A percentile compares a stretch with the other conserved stretches of the same genome.
Conservation (phyloP, 2,888 invertebrate species). For the Stenoptilia bipunctidactyla region DNA sequence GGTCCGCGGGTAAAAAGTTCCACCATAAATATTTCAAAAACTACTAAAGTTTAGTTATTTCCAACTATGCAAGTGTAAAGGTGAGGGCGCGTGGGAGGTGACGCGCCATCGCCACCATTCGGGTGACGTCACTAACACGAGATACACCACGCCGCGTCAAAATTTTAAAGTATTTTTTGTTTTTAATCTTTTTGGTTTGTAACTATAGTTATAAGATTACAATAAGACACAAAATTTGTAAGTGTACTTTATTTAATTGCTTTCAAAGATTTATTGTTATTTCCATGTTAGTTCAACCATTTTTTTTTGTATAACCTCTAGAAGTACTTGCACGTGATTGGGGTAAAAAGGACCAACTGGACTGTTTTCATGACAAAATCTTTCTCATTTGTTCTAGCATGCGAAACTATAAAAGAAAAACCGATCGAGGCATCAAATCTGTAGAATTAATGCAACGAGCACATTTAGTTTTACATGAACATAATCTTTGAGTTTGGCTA, state of each 20-base stretch:
- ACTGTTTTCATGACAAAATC: conserved; percentile 1
- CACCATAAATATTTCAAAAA: conserved; percentile 4
- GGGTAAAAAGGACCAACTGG: conserved; percentile 6
- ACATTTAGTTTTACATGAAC: conserved; percentile 5
- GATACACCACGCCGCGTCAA: neutral
- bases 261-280: conserved; percentile 3
- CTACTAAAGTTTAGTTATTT: neutral
- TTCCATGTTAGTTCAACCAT: conserved; percentile 1
- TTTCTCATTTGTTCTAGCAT: conserved; percentile 3
- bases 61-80: conserved; percentile 3
- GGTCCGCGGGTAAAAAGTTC: conserved; percentile 3
- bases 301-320: conserved; percentile 4
- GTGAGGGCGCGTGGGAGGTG: conserved; percentile 2
- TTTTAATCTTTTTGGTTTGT: conserved; percentile 4
- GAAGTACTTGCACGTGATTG: conserved; percentile 4
- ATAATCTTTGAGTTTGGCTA: conserved; percentile 3
- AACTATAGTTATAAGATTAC: conserved; percentile 4
- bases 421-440: conserved; percentile 2
- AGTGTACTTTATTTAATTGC: conserved; percentile 4
- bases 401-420: conserved; percentile 4
- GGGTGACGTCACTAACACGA: neutral
- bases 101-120: conserved; percentile 1
- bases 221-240: conserved; percentile 3
- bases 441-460: conserved; percentile 3
- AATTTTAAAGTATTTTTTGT: conserved; percentile 7